These are phyloP conservation scores for Andrena haemorrhoa DNA, from an alignment of 2,888 invertebrate genomes.

Conservation along the genomic window DNA sequence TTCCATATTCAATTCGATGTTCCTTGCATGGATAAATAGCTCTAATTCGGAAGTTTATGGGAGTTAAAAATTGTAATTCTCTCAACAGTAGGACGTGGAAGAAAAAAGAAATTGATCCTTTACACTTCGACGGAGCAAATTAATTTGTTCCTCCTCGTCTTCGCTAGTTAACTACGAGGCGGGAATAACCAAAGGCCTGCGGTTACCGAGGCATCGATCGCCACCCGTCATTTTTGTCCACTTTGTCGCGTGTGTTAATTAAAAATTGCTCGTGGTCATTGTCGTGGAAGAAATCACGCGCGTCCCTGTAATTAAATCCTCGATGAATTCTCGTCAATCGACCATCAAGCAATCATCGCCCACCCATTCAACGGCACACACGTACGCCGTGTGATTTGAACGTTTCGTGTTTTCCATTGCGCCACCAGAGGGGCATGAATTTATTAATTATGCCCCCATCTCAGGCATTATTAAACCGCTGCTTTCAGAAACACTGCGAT, in stretches of 20 bases:
- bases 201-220: constrained; percentile 72
- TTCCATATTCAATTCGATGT: too few species aligned
- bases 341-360: constrained; percentile 60
- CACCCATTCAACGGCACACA: constrained; percentile 20
- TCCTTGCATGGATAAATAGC: background rate
- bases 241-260: constrained; percentile 77
- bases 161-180: constrained; percentile 62
- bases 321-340: constrained; percentile 70
- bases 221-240: constrained; percentile 70
- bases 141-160: constrained; percentile 60
- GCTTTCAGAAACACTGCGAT: constrained; percentile 31
- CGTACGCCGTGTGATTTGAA: constrained; percentile 40
- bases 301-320: constrained; percentile 78
- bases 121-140: constrained; percentile 52
- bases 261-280: constrained; percentile 80
- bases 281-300: constrained; percentile 70
- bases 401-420: constrained; percentile 48
- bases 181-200: constrained; percentile 64
- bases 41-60: background rate
- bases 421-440: constrained; percentile 13
- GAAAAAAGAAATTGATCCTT: constrained; percentile 38
- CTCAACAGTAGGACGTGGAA: background rate
- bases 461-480: constrained; percentile 37
- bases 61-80: constrained; percentile 21
- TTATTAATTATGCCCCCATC: constrained; percentile 48